Percentiles rank a stretch among this genome's conserved stretches.
These are phyloP conservation scores for Cantharis rufa DNA, from an alignment of 2,888 invertebrate genomes.

Conservation along the genomic window DNA sequence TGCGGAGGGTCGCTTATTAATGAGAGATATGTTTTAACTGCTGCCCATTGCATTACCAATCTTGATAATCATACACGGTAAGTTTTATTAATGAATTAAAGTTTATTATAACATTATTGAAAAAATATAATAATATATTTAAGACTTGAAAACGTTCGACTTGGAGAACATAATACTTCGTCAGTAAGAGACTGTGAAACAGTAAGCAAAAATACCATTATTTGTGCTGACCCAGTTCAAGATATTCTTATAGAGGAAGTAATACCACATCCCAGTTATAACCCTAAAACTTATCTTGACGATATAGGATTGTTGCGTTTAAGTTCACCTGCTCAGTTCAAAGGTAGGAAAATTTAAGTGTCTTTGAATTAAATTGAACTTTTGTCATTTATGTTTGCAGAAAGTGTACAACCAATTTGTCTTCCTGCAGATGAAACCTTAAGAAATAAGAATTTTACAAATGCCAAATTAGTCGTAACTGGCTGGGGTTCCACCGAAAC, in stretches of 20 bases:
- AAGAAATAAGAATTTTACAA: conserved; percentile 53
- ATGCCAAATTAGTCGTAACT: conserved; percentile 64
- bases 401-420: conserved; percentile 56
- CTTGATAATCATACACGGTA: conserved; percentile 43
- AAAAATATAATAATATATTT: too few species aligned
- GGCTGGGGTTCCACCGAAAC: conserved; percentile 76
- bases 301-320: conserved; percentile 64
- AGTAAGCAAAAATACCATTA: conserved; percentile 32
- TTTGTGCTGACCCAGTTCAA: conserved; percentile 56
- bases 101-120: too few species aligned
- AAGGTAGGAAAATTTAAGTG: conserved; percentile 36
- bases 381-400: conserved; percentile 33
- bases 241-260: conserved; percentile 58
- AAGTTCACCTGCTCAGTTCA: conserved; percentile 51
- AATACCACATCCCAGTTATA: conserved; percentile 60
- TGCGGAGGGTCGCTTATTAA: conserved; percentile 62
- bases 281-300: conserved; percentile 56
- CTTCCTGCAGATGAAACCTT: conserved; percentile 50
- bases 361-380: neutral
- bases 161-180: conserved; percentile 64
- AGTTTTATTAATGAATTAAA: too few species aligned
- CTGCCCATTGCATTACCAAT: conserved; percentile 61
- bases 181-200: conserved; percentile 55
- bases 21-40: conserved; percentile 61
- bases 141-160: conserved; percentile 61